phyloP scores from a whole-genome alignment of 1,140 invertebrate species.

The Drosophila nannoptera region DNA sequence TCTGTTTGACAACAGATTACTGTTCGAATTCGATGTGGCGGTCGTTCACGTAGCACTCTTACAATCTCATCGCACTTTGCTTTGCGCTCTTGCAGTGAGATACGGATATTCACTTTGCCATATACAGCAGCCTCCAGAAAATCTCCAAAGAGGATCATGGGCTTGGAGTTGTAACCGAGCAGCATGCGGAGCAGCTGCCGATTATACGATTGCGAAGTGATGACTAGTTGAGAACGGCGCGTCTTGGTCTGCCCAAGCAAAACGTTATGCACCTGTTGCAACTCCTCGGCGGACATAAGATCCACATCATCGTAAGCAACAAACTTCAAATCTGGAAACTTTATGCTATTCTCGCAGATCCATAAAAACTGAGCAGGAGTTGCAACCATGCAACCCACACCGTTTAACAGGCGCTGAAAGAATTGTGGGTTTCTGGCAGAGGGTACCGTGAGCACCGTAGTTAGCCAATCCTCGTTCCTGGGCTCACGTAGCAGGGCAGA shows the following conservation, averaged over 20 bases:
- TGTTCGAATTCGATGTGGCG: slow-evolving; percentile 35
- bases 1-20: slow-evolving; percentile 45
- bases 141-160: slow-evolving; percentile 51
- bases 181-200: slow-evolving; percentile 12
- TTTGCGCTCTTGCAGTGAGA: not conserved
- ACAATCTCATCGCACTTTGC: slow-evolving; percentile 23
- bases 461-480: slow-evolving; percentile 5
- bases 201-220: slow-evolving; percentile 35
- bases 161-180: slow-evolving; percentile 6
- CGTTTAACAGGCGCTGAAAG: slow-evolving; percentile 34
- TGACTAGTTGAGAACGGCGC: slow-evolving; percentile 38
- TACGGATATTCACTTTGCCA: slow-evolving; percentile 23
- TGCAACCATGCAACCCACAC: slow-evolving; percentile 45
- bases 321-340: slow-evolving; percentile 18
- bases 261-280: slow-evolving; percentile 1
- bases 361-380: slow-evolving; percentile 50
- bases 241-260: not conserved
- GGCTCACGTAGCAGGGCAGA: slow-evolving; percentile 27
- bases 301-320: slow-evolving; percentile 55
- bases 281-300: slow-evolving; percentile 25
- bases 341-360: slow-evolving; percentile 6
- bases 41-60: slow-evolving; percentile 23
- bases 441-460: slow-evolving; percentile 32
- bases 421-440: slow-evolving; percentile 11
- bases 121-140: slow-evolving; percentile 57